A percentile compares a stretch with the other conserved stretches of the same genome.
Evolutionary conservation across 2,888 invertebrate genomes (phyloP).

Genomic region (Bursaphelenchus okinawaensis): DNA sequence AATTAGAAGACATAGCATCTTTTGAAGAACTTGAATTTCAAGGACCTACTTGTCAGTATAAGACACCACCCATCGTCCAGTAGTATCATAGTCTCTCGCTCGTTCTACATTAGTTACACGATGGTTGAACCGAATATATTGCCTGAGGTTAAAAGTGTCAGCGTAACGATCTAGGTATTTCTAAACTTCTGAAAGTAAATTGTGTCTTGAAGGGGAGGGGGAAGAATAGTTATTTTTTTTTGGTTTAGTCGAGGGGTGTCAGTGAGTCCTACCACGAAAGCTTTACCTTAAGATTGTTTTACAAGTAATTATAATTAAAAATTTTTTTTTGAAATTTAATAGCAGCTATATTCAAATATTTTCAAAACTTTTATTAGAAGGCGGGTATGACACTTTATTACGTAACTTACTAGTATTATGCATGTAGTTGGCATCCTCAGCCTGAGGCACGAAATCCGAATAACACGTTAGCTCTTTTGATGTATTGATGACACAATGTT

Average conservation of each 20-base stretch:
- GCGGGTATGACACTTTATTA: no score
- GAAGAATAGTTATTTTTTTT: no score
- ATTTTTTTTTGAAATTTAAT: background rate
- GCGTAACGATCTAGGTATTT: constrained; percentile 46
- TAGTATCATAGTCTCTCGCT: constrained; percentile 50
- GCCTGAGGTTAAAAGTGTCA: constrained; percentile 36
- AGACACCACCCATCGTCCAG: constrained; percentile 56
- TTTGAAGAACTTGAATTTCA: background rate
- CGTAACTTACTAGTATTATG: constrained; percentile 53
- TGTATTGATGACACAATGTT: constrained; percentile 58
- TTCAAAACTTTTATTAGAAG: background rate
- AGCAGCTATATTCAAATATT: background rate
- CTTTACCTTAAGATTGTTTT: background rate
- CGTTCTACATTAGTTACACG: constrained; percentile 41
- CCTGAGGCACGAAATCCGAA: constrained; percentile 60
- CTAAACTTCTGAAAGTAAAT: constrained; percentile 21
- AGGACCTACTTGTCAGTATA: constrained; percentile 26
- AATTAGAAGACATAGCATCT: background rate
- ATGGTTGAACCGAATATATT: constrained; percentile 46
- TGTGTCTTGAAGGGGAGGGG: background rate
- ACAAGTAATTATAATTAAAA: background rate
- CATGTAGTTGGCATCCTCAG: constrained; percentile 60
- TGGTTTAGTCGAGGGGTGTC: no score
- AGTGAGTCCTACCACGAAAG: no score
- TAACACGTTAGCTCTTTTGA: constrained; percentile 59